Conservation (phyloP, 2,113 vertebrate species). For the Barnardius zonarius region DNA sequence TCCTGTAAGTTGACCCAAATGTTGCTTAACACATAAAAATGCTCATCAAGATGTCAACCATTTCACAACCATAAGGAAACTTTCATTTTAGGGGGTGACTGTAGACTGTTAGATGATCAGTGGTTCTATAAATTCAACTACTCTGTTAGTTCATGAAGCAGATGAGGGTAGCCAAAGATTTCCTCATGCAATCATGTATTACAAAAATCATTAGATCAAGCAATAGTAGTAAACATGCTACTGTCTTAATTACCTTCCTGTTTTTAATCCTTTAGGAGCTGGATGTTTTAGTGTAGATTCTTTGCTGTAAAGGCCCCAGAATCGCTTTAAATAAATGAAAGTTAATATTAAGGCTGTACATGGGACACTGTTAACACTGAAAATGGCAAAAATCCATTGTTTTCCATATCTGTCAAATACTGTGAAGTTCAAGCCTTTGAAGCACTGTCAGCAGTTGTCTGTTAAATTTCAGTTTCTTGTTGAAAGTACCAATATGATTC, state of each 20-base stretch:
- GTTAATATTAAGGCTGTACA: neutral
- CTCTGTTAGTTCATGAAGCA: neutral
- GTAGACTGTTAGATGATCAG: neutral
- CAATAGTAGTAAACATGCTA: neutral
- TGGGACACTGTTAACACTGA: neutral
- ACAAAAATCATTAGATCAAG: neutral
- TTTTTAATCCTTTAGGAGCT: neutral
- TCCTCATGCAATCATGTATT: neutral
- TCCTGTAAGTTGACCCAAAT: neutral
- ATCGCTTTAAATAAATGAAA: neutral
- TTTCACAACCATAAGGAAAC: neutral
- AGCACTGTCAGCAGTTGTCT: neutral
- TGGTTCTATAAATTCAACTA: neutral
- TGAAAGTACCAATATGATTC: neutral
- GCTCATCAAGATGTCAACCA: neutral
- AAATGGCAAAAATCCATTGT: neutral
- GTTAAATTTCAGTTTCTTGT: neutral
- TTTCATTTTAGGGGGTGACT: neutral
- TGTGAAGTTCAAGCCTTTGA: neutral
- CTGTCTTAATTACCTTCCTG: neutral
- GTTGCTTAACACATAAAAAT: neutral
- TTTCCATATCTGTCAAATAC: neutral
- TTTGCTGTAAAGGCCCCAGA: neutral
- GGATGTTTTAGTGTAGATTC: neutral
- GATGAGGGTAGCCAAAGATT: neutral